Conservation (phyloP, 2,113 vertebrate genomes). For the Psittacara wagleri region DNA sequence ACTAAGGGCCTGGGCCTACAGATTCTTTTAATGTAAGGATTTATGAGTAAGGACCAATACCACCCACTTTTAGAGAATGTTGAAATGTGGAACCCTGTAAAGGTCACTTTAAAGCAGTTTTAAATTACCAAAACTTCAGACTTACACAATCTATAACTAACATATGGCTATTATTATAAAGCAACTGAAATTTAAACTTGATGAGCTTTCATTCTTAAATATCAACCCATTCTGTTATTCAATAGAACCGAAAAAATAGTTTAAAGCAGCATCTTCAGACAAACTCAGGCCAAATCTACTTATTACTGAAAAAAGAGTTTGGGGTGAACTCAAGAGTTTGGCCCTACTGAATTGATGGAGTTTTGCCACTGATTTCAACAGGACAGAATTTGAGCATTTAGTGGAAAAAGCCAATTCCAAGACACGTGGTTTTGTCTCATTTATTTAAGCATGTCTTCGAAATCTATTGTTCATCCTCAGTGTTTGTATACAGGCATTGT, state of each 20-base stretch:
- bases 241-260: slow-evolving; percentile 25
- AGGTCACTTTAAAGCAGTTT: slow-evolving; percentile 60
- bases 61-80: slow-evolving; percentile 30
- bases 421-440: not conserved
- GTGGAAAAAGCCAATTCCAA: not conserved
- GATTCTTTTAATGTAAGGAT: not conserved
- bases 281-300: slow-evolving; percentile 3
- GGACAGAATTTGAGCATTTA: not conserved
- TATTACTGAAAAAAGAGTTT: not conserved
- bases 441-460: not conserved
- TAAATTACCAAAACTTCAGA: slow-evolving; percentile 60
- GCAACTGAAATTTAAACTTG: slow-evolving; percentile 47
- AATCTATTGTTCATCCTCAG: not conserved
- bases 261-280: slow-evolving; percentile 39
- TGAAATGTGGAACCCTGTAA: slow-evolving; percentile 64
- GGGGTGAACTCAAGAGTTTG: not conserved
- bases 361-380: not conserved
- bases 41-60: not conserved
- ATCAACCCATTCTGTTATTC: slow-evolving; percentile 44
- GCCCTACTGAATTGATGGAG: not conserved
- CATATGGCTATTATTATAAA: slow-evolving; percentile 58
- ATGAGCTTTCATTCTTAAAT: slow-evolving; percentile 60
- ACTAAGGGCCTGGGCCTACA: not conserved
- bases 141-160: slow-evolving; percentile 29
- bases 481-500: not conserved